Evolutionary conservation across 2,888 invertebrate species (phyloP).

Genomic region (Neoaliturus tenellus): DNA sequence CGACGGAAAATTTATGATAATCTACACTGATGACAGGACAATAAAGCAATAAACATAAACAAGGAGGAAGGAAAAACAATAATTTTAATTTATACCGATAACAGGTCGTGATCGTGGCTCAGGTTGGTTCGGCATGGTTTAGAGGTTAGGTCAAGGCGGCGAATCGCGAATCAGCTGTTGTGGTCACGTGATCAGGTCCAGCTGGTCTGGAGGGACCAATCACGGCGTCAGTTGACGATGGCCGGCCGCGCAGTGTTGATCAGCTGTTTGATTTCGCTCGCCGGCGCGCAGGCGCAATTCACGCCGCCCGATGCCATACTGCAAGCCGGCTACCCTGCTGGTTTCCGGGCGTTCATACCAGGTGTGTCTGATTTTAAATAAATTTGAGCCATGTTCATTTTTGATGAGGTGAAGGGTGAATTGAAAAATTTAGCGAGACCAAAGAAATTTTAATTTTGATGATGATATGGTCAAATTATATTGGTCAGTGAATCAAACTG

Average conservation of each 20-base stretch:
- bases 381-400: too few relatives aligned
- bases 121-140: not conserved
- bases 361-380: not conserved
- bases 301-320: constrained; percentile 18
- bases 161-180: not conserved
- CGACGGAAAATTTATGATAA: not conserved
- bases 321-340: constrained; percentile 29
- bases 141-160: constrained; percentile 21
- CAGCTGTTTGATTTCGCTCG: constrained; percentile 18
- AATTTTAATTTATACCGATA: constrained; percentile 3
- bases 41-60: constrained; percentile 5
- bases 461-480: too few relatives aligned
- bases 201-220: not conserved
- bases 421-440: too few relatives aligned
- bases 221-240: not conserved
- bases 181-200: not conserved
- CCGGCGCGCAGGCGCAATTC: constrained; percentile 22
- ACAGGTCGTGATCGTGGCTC: not conserved
- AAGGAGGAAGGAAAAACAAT: constrained; percentile 12
- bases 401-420: too few relatives aligned
- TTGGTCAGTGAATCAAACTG: too few relatives aligned
- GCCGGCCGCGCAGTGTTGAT: not conserved
- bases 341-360: constrained; percentile 33
- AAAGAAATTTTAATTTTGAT: too few relatives aligned
- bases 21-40: not conserved